phyloP scores from a whole-genome alignment of 92 coral and sea anemone species.

The Diadumene lineata region DNA sequence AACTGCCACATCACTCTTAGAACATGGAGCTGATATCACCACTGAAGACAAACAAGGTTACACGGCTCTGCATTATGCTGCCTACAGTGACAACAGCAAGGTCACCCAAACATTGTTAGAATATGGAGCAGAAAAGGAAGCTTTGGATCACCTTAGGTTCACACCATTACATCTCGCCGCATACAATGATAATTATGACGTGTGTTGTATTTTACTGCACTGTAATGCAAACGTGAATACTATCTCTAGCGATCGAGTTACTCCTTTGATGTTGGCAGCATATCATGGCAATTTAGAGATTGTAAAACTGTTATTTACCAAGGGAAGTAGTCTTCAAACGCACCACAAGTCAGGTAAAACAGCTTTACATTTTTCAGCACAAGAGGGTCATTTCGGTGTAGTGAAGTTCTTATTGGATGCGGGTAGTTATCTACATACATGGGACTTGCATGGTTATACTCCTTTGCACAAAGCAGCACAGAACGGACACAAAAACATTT shows the following conservation, averaged over 20 bases:
- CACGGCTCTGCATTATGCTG: conserved; percentile 59
- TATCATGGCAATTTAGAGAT: conserved; percentile 47
- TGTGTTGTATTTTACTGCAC: conserved; percentile 39
- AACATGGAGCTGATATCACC: conserved; percentile 53
- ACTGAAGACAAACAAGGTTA: conserved; percentile 55
- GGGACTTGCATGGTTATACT: conserved; percentile 62
- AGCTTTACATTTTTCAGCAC: conserved; percentile 76
- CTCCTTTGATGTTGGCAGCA: conserved; percentile 75
- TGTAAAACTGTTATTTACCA: conserved; percentile 34
- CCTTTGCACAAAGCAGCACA: conserved; percentile 74
- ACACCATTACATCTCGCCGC: conserved; percentile 76
- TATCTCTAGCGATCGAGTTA: conserved; percentile 56
- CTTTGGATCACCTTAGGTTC: conserved; percentile 39
- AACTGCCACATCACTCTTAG: conserved; percentile 33
- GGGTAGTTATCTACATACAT: conserved; percentile 53
- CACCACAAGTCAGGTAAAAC: conserved; percentile 66
- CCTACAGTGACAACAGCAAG: conserved; percentile 43
- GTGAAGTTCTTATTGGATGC: conserved; percentile 44
- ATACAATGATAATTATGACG: conserved; percentile 45
- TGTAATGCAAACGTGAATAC: conserved; percentile 42
- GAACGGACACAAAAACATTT: conserved; percentile 45
- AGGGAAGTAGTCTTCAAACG: conserved; percentile 60
- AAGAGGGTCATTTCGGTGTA: conserved; percentile 39
- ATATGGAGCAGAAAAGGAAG: conserved; percentile 49
- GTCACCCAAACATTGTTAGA: conserved; percentile 37